A percentile compares a stretch with the other conserved stretches of the same genome.
Evolutionary conservation across 2,888 invertebrate genomes (phyloP).

Genomic region (Copidosoma aretas): DNA sequence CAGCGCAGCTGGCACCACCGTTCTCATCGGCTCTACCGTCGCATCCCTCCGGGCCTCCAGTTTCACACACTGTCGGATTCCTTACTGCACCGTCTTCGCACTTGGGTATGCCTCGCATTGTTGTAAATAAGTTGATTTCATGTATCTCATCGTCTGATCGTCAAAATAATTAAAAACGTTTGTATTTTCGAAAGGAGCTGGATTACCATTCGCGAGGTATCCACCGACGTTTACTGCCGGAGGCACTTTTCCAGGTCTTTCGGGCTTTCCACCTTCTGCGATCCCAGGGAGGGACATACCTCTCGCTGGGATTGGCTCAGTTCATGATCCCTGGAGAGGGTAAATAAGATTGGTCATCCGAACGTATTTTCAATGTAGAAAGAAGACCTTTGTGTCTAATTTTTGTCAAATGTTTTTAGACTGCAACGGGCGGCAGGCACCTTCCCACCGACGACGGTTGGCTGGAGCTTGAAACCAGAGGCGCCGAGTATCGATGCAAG

Average conservation of each 20-base stretch:
- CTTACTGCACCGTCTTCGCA: conserved; percentile 72
- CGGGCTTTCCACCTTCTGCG: conserved; percentile 67
- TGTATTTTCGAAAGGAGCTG: conserved; percentile 64
- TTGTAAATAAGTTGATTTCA: too few species aligned
- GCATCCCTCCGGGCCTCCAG: conserved; percentile 70
- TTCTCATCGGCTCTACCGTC: conserved; percentile 63
- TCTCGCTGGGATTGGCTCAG: conserved; percentile 61
- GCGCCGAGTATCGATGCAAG: conserved; percentile 68
- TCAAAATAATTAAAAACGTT: neutral
- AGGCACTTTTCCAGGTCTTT: conserved; percentile 73
- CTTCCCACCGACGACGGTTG: conserved; percentile 66
- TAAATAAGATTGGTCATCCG: conserved; percentile 54
- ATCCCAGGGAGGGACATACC: conserved; percentile 68
- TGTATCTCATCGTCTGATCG: too few species aligned
- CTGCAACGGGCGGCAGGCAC: conserved; percentile 69
- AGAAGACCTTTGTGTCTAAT: neutral
- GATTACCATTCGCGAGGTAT: conserved; percentile 83
- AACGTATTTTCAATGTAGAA: neutral
- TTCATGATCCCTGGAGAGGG: conserved; percentile 76
- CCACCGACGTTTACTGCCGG: conserved; percentile 71
- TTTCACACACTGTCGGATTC: conserved; percentile 72
- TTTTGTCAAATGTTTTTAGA: conserved; percentile 46
- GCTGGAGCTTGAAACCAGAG: conserved; percentile 74
- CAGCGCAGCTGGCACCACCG: conserved; percentile 64
- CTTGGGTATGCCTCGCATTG: conserved; percentile 66